Evolutionary conservation across 92 coral and sea anemone species (phyloP).

Genomic region (Actinostola sp.): DNA sequence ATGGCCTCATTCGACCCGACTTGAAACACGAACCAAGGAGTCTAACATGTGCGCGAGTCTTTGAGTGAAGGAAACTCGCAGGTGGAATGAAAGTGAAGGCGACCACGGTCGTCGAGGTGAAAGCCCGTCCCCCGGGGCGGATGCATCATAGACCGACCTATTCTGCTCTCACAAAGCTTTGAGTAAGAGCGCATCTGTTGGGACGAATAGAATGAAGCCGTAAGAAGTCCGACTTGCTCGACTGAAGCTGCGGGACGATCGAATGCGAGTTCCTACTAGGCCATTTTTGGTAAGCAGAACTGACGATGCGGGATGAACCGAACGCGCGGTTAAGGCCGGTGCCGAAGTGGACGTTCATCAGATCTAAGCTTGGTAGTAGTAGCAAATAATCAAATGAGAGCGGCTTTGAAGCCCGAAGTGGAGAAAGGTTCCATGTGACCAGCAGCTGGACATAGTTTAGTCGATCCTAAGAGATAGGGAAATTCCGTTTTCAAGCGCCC

Average conservation of each 20-base stretch:
- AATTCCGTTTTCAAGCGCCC: constrained; percentile 23
- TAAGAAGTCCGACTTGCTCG: constrained; percentile 62
- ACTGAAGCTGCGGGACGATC: constrained; percentile 55
- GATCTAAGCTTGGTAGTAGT: constrained; percentile 55
- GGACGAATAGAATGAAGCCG: constrained; percentile 59
- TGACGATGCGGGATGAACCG: constrained; percentile 79
- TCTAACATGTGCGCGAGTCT: constrained; percentile 70
- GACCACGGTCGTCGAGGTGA: too few relatives aligned
- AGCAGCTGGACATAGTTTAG: constrained; percentile 42
- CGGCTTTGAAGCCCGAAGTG: constrained; percentile 21
- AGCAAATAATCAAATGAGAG: constrained; percentile 30
- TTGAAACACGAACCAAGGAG: constrained; percentile 64
- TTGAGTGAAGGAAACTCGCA: too few relatives aligned
- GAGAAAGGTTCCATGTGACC: constrained; percentile 65
- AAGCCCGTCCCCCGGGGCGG: too few relatives aligned
- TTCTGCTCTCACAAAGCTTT: constrained; percentile 31
- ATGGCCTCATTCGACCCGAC: constrained; percentile 53
- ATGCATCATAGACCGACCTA: constrained; percentile 63
- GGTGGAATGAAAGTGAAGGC: too few relatives aligned
- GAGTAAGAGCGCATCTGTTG: constrained; percentile 60
- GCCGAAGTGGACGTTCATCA: constrained; percentile 74
- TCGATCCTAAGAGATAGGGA: constrained; percentile 33
- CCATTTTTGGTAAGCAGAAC: constrained; percentile 79
- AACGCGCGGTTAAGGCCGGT: constrained; percentile 64
- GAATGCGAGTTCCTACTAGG: constrained; percentile 67